Base-by-base conservation (phyloP, 1,140 invertebrate genomes). In the Nautilus pompilius region DNA sequence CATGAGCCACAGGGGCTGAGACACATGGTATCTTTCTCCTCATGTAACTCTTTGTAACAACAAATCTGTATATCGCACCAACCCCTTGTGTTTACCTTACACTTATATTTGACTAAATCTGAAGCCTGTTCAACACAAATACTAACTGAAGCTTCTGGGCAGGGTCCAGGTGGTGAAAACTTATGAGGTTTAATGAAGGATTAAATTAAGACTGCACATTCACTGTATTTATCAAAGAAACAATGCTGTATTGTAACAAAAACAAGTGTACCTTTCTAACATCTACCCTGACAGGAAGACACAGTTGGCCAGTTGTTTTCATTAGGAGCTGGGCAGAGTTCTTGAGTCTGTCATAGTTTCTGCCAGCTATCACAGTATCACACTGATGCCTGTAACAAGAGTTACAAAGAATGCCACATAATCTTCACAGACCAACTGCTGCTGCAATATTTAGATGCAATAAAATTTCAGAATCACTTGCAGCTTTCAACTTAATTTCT, bases 201-300 rank as follows among this genome's bases (percentile, higher is more conserved):
- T 29, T 26, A 51, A 51, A 51, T 6, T 13, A 51, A 51, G 6
- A 8, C 10, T 8, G 17, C 6, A 51, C 10, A 8, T 22, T 8
- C 13, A 24, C 1, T 46, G 8, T 32, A 22, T 36, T 15, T 28
- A 46, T 64, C n/a, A n/a, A n/a, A n/a, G n/a, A n/a, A n/a, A n/a
- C n/a, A n/a, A n/a, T n/a, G n/a, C n/a, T n/a, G n/a, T n/a, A n/a
- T n/a, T n/a, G n/a, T n/a, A n/a, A n/a, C n/a, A n/a, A n/a, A n/a
- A n/a, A n/a, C n/a, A n/a, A n/a, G n/a, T n/a, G n/a, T 60, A 80
- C 78, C 66, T 79, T 75, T 60, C 76, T 75, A 32, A 80, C 77
- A 74, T 80, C 79, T 70, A 78, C 71, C 34, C 72, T 65, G 29
- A 76, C 51, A n/a, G 74, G 66, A 13, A 80, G 59, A 73, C 77